Base-by-base conservation (phyloP, 2,888 invertebrate species). In the Dioctria rufipes region DNA sequence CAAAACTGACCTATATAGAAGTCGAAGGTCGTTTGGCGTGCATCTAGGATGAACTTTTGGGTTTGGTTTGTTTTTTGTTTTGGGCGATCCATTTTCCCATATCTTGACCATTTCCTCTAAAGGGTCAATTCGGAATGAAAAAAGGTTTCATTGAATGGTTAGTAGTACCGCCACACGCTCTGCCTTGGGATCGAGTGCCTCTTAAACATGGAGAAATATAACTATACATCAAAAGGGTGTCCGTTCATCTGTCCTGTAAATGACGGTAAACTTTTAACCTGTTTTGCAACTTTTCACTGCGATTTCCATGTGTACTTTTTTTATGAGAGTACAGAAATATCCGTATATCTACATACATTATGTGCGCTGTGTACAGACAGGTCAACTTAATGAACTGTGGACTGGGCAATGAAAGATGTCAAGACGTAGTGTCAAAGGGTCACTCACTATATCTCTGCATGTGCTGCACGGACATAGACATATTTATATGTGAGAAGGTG, bases 21-120 rank as follows among this genome's bases (percentile, higher is more conserved):
- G n/a, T n/a, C n/a, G 51, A 67, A 58, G 60, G 78, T 58, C 67
- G 78, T 58, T 79, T 67, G 66, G 42, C 67, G 58, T 79, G 78
- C 78, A 79, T 79, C 78, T 40, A 67, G 66, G 66, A 79, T 79
- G 78, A 79, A 79, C 78, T 79, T 79, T 78, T 78, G 51, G 63
- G 49, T 43, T 78, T 65, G 9, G 51, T 9, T 13, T 49, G 40
- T 63, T 78, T 51, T 78, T 63, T 51, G n/a, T 77, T 77, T 63
- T 46, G 63, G 61, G 11, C 13, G 43, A 60, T 60, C 43, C 49
- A 46, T 25, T 61, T 77, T 81, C 80, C 81, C 80, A 80, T 81
- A 67, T 80, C 80, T 80, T 81, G 66, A 80, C 81, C 81, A 79
- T 81, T 80, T 75, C 66, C 79, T 73, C 67, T 69, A 67, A 81